phyloP scores from a whole-genome alignment of 1,140 invertebrate genomes.

The Halictus rubicundus region DNA sequence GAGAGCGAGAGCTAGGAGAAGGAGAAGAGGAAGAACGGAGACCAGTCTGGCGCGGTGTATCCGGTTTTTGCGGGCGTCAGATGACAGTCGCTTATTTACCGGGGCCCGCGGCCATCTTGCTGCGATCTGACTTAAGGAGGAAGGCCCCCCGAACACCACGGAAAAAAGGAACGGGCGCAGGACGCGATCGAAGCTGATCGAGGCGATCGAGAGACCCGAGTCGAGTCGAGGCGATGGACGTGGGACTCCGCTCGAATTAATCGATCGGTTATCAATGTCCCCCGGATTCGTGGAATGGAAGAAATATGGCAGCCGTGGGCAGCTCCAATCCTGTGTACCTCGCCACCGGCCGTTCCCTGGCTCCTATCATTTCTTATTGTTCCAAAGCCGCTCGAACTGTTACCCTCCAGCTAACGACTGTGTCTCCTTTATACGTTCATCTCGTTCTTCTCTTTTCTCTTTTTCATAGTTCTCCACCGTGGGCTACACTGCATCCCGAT shows the following conservation, averaged over 20 bases:
- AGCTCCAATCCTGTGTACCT: neutral
- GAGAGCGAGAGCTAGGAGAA: constrained; percentile 5
- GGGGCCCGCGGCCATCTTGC: constrained; percentile 77
- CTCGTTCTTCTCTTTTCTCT: neutral
- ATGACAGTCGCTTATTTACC: constrained; percentile 80
- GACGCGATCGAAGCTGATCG: constrained; percentile 26
- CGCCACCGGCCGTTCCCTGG: neutral
- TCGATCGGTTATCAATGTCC: constrained; percentile 60
- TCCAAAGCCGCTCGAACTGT: constrained; percentile 5
- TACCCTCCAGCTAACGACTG: constrained; percentile 9
- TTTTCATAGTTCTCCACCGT: neutral
- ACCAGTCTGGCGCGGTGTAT: constrained; percentile 75
- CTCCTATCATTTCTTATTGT: constrained; percentile 40
- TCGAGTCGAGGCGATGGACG: constrained; percentile 47
- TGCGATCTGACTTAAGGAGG: constrained; percentile 77
- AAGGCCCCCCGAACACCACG: constrained; percentile 55
- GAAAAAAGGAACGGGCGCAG: constrained; percentile 48
- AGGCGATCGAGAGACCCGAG: neutral
- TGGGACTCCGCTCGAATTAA: constrained; percentile 58
- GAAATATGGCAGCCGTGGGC: constrained; percentile 47
- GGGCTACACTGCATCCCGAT: no score
- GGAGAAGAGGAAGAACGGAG: constrained; percentile 51
- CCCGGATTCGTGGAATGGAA: constrained; percentile 54
- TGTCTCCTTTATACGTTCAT: constrained; percentile 2
- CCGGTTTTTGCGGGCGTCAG: constrained; percentile 79